A percentile compares a stretch with the other conserved stretches of the same genome.
Conservation (phyloP, 2,888 invertebrate genomes). For the Melanostoma scalare region DNA sequence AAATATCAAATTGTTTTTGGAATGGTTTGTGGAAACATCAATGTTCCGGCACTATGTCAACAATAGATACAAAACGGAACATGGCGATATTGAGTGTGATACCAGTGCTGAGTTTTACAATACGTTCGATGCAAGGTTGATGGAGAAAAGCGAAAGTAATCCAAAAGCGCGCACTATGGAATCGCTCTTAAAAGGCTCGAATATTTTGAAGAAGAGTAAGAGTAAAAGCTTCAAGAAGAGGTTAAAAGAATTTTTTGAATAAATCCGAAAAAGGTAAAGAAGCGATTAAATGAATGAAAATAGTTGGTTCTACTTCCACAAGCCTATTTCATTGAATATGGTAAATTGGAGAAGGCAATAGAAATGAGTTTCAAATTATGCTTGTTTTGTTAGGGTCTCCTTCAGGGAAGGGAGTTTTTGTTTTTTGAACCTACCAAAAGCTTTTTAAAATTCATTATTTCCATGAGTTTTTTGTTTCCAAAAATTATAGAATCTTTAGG, state of each 20-base stretch:
- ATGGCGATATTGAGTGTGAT: conserved; percentile 63
- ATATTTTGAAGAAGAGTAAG: conserved; percentile 75
- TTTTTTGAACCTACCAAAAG: no score
- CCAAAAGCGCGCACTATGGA: conserved; percentile 75
- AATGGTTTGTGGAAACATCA: conserved; percentile 94
- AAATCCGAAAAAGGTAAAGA: conserved; percentile 7
- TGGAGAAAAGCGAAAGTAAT: conserved; percentile 75
- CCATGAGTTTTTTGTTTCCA: no score
- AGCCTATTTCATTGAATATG: neutral
- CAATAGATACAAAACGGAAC: conserved; percentile 62
- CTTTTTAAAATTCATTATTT: no score
- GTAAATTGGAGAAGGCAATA: no score
- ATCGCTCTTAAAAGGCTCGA: conserved; percentile 75
- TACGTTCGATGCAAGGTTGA: conserved; percentile 75
- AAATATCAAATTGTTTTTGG: conserved; percentile 88
- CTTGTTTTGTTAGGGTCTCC: no score
- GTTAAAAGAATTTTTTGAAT: conserved; percentile 75
- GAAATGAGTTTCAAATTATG: no score
- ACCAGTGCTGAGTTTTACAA: conserved; percentile 73
- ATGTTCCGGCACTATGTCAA: conserved; percentile 88
- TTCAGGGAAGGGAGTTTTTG: no score
- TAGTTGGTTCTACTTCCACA: neutral
- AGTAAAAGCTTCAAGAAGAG: conserved; percentile 75
- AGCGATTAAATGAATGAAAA: neutral
- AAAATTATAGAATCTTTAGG: no score